Conservation (phyloP, 1,140 invertebrate species). For the Cyrtorhinus lividipennis region DNA sequence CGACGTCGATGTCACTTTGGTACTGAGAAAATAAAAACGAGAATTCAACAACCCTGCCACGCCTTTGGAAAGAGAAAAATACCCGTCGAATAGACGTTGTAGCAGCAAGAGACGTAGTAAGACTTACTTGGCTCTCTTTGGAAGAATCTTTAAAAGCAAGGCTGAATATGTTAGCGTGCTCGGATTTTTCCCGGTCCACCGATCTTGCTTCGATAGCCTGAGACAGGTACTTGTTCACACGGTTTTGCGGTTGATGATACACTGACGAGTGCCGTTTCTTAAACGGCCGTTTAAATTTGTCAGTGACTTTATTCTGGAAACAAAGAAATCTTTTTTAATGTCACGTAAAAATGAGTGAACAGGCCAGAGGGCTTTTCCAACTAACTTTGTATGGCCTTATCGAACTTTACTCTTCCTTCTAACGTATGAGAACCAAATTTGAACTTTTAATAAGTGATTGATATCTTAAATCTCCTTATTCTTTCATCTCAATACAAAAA, state of each 20-base stretch:
- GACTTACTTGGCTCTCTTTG: slow-evolving; percentile 55
- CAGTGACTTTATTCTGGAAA: slow-evolving; percentile 62
- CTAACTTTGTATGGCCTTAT: too few species aligned
- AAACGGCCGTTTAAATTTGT: slow-evolving; percentile 74
- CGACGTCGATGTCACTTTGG: slow-evolving; percentile 50
- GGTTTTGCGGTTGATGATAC: slow-evolving; percentile 70
- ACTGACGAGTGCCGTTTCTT: slow-evolving; percentile 73
- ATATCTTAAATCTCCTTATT: too few species aligned
- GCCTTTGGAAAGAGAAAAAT: too few species aligned
- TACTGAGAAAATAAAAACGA: slow-evolving; percentile 39
- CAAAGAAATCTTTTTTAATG: slow-evolving; percentile 16
- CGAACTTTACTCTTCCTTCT: too few species aligned
- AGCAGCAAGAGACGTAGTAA: too few species aligned
- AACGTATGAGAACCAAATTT: too few species aligned
- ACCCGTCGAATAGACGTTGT: too few species aligned
- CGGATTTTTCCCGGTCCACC: slow-evolving; percentile 75
- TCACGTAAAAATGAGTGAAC: neutral
- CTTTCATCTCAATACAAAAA: too few species aligned
- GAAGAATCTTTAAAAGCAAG: slow-evolving; percentile 68
- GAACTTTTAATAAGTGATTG: too few species aligned
- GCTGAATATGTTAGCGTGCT: slow-evolving; percentile 69
- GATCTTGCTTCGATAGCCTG: slow-evolving; percentile 81
- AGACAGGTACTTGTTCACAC: slow-evolving; percentile 79
- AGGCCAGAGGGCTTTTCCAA: too few species aligned
- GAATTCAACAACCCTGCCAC: slow-evolving; percentile 17